Evolutionary conservation across 92 coral and sea anemone genomes (phyloP).

Genomic region (Montipora capitata): DNA sequence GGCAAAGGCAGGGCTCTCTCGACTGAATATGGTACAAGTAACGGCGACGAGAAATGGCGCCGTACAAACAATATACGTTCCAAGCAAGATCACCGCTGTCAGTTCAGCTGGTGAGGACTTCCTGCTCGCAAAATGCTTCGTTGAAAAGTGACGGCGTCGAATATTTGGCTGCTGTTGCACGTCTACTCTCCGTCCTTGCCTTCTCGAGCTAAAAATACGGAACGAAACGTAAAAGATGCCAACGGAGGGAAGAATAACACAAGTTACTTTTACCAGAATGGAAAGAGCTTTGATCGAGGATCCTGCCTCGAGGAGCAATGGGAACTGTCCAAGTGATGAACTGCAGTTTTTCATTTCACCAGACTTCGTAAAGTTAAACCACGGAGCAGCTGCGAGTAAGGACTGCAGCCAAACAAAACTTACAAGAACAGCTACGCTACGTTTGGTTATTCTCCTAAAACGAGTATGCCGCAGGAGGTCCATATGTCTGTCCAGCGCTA

Average conservation of each 20-base stretch:
- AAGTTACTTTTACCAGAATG: constrained; percentile 38
- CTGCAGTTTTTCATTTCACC: not conserved
- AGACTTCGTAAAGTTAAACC: constrained; percentile 41
- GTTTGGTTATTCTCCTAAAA: constrained; percentile 49
- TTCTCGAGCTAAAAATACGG: constrained; percentile 62
- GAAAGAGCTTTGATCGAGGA: constrained; percentile 36
- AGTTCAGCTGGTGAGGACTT: constrained; percentile 72
- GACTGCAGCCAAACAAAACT: constrained; percentile 77
- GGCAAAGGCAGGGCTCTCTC: not conserved
- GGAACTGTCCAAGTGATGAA: constrained; percentile 31
- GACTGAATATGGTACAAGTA: constrained; percentile 54
- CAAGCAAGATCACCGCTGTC: constrained; percentile 74
- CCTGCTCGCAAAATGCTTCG: constrained; percentile 62
- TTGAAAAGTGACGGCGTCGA: constrained; percentile 26
- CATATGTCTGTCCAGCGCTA: constrained; percentile 79
- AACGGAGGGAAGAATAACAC: constrained; percentile 68
- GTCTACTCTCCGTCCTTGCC: constrained; percentile 73
- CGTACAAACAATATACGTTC: constrained; percentile 56
- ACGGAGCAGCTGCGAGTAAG: constrained; percentile 67
- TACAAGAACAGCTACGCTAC: constrained; percentile 43
- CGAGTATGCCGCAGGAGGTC: constrained; percentile 69
- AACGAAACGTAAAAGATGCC: constrained; percentile 50
- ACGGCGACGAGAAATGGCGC: constrained; percentile 69
- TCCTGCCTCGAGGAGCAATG: constrained; percentile 66
- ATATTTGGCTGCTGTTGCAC: constrained; percentile 40